Conservation (phyloP, 1,140 invertebrate species). For the Tribolium castaneum region DNA sequence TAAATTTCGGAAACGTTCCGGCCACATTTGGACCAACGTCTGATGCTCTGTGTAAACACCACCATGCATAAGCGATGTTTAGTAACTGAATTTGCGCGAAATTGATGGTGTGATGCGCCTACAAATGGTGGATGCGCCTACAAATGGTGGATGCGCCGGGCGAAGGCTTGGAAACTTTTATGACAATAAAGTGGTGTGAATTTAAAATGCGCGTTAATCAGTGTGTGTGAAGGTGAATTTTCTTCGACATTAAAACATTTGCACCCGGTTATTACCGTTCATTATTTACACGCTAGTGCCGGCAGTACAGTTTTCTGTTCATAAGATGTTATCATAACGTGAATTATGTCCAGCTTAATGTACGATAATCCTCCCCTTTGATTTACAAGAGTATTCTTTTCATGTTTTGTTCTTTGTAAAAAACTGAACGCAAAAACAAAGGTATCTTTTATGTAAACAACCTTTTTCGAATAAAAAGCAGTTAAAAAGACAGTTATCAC, state of each 20-base stretch:
- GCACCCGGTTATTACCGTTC: constrained; percentile 5
- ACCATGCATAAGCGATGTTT: not conserved
- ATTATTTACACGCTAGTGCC: constrained; percentile 12
- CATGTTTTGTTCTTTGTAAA: not conserved
- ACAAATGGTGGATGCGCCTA: not conserved
- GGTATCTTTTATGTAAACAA: not conserved
- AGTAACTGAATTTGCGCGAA: not conserved
- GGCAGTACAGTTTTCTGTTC: not conserved
- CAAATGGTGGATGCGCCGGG: not conserved
- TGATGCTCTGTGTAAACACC: not conserved
- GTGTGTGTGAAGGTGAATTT: not conserved
- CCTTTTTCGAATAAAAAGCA: not conserved
- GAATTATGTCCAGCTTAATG: constrained; percentile 8
- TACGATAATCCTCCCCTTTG: not conserved
- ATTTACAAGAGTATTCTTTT: not conserved
- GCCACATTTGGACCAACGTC: not conserved
- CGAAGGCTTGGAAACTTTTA: not conserved
- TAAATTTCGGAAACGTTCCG: constrained; percentile 4
- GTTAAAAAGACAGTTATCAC: constrained; percentile 32
- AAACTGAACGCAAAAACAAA: not conserved
- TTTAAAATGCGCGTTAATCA: not conserved
- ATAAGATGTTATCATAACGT: not conserved
- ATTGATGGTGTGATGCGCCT: not conserved
- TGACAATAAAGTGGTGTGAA: no score
- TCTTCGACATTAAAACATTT: constrained; percentile 12